A percentile compares a stretch with the other conserved stretches of the same genome.
Evolutionary conservation across 2,797 vertebrate genomes (phyloP).

Genomic region (Fistularia tabacaria): DNA sequence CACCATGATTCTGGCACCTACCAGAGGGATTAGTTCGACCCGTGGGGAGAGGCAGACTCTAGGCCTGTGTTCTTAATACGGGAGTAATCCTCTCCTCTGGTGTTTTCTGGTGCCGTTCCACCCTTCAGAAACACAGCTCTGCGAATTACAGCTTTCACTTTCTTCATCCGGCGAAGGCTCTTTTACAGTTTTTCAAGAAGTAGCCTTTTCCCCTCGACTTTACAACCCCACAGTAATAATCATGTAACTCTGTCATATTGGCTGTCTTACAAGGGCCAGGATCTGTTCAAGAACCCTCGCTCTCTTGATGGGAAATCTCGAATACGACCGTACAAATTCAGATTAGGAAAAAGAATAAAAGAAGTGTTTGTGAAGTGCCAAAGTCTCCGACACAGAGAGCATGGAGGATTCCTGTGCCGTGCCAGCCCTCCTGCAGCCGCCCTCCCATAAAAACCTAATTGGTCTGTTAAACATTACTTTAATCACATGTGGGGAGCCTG

Average conservation of each 20-base stretch:
- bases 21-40: constrained; percentile 55
- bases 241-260: constrained; percentile 14
- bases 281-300: constrained; percentile 9
- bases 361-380: constrained; percentile 32
- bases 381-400: constrained; percentile 32
- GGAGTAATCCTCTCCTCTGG: constrained; percentile 48
- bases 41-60: constrained; percentile 48
- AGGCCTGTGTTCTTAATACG: constrained; percentile 47
- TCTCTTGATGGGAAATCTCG: constrained; percentile 16
- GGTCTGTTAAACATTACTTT: constrained; percentile 66
- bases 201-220: constrained; percentile 32
- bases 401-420: constrained; percentile 13
- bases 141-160: neutral
- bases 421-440: constrained; percentile 42
- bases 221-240: constrained; percentile 21
- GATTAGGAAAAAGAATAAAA: constrained; percentile 12
- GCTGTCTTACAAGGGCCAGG: constrained; percentile 9
- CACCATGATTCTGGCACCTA: constrained; percentile 45
- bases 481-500: constrained; percentile 63
- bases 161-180: constrained; percentile 12
- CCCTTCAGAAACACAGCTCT: neutral
- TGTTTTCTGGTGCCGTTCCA: constrained; percentile 34
- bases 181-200: constrained; percentile 20
- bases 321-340: constrained; percentile 11
- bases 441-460: constrained; percentile 60